These are phyloP conservation scores for Sorex araneus DNA, from an alignment of 2,113 vertebrate genomes.

Conservation along the genomic window DNA sequence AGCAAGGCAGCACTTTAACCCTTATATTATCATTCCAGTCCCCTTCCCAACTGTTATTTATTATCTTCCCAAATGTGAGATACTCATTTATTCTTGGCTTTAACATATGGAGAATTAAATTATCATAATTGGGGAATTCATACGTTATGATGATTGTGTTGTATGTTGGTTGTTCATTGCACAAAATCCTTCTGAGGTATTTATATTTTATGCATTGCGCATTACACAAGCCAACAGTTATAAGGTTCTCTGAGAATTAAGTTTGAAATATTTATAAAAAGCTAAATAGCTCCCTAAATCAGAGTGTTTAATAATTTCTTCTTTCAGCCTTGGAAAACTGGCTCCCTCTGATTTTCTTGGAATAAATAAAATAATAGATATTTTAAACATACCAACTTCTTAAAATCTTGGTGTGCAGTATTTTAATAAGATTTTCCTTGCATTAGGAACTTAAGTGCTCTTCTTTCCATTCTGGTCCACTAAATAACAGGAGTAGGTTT, in stretches of 20 bases:
- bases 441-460: no score
- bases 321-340: background rate
- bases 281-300: background rate
- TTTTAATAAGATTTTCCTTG: background rate
- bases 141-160: background rate
- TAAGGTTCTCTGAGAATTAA: background rate
- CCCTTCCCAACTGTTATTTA: background rate
- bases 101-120: background rate
- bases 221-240: background rate
- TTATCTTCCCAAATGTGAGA: background rate
- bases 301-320: background rate
- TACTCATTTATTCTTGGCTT: background rate
- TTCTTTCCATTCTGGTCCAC: no score
- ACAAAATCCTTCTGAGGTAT: background rate
- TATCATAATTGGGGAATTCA: background rate
- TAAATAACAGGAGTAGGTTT: no score
- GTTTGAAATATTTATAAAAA: constrained; percentile 7
- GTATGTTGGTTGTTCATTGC: background rate
- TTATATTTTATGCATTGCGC: background rate
- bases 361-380: background rate
- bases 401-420: background rate
- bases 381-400: background rate
- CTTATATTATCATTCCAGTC: no score
- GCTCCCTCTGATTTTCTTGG: constrained; percentile 27
- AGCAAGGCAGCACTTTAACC: no score